Percentiles rank a stretch among this genome's conserved stretches.
Conservation (phyloP, 2,797 vertebrate genomes). For the Manis pentadactyla region DNA sequence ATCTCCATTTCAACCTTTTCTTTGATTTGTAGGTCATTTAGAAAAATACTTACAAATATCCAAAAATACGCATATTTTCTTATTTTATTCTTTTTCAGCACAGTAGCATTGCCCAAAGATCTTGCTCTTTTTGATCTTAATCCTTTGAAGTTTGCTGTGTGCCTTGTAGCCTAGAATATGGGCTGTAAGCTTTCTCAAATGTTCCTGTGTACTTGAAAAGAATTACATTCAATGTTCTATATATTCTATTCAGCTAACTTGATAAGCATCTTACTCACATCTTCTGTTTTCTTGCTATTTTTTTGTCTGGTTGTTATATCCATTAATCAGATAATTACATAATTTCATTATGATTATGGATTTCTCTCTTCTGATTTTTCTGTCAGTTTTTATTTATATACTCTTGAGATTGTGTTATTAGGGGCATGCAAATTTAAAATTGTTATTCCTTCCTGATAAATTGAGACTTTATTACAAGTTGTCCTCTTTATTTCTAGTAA, state of each 20-base stretch:
- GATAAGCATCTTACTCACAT: conserved; percentile 24
- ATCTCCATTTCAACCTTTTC: conserved; percentile 24
- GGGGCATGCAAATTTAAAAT: conserved; percentile 20
- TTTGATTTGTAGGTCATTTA: conserved; percentile 30
- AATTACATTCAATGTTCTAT: conserved; percentile 1
- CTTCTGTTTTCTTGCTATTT: conserved; percentile 36
- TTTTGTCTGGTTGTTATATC: conserved; percentile 45
- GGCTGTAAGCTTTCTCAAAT: conserved; percentile 15
- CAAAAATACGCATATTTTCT: background rate
- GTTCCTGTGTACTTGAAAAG: conserved; percentile 21
- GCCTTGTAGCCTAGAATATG: background rate
- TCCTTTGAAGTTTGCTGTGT: conserved; percentile 44
- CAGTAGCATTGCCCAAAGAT: background rate
- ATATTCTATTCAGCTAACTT: conserved; percentile 15
- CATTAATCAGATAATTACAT: conserved; percentile 51
- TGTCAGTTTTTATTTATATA: conserved; percentile 45
- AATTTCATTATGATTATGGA: conserved; percentile 52
- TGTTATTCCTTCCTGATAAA: background rate
- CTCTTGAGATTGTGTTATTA: conserved; percentile 41
- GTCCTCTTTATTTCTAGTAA: background rate
- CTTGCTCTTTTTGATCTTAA: conserved; percentile 45
- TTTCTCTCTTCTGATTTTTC: conserved; percentile 59
- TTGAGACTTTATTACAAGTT: background rate
- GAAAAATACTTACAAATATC: conserved; percentile 30
- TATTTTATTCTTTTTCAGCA: conserved; percentile 38